Evolutionary conservation across 2,113 vertebrate species (phyloP).

Genomic region (Oreamnos americanus): DNA sequence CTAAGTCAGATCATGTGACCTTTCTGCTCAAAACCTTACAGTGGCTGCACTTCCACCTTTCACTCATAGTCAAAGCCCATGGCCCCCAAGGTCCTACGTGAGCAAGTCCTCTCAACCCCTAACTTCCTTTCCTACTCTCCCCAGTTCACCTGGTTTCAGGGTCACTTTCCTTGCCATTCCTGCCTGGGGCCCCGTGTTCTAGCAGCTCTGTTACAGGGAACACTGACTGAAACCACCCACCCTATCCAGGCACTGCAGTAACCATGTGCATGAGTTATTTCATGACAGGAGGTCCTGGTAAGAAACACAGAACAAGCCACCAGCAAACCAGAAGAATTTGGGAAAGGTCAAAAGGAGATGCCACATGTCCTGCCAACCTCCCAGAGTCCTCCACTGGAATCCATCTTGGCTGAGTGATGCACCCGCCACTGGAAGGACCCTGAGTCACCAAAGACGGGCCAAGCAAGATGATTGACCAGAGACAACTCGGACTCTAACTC

Average conservation of each 20-base stretch:
- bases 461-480: background rate
- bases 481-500: background rate
- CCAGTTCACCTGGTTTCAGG: background rate
- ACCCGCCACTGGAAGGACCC: background rate
- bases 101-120: background rate
- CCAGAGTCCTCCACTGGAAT: background rate
- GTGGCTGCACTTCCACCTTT: background rate
- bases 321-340: background rate
- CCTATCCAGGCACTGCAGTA: background rate
- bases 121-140: background rate
- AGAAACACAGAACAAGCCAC: background rate
- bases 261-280: background rate
- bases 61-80: background rate
- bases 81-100: background rate
- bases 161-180: background rate
- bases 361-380: background rate
- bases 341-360: background rate
- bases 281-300: background rate
- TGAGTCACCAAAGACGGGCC: background rate
- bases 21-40: background rate
- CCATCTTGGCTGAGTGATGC: background rate
- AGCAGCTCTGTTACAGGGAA: background rate
- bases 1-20: background rate
- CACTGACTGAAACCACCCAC: background rate
- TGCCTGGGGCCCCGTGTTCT: background rate